Evolutionary conservation across 1,140 invertebrate species (phyloP).

Genomic region (Drosophila micromelanica): DNA sequence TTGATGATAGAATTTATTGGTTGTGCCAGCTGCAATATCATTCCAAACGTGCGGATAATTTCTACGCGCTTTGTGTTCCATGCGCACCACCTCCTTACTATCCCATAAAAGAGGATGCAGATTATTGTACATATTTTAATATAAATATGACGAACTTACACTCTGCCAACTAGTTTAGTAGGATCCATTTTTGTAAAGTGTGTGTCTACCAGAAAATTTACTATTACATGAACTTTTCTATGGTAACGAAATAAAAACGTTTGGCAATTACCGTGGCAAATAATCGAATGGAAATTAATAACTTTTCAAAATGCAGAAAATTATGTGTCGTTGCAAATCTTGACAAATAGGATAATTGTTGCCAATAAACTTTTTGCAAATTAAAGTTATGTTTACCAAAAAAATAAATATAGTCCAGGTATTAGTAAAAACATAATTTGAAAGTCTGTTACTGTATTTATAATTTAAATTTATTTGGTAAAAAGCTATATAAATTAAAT

Average conservation of each 20-base stretch:
- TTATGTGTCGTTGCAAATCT: too few species aligned
- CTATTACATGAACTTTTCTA: too few species aligned
- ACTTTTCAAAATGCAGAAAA: too few species aligned
- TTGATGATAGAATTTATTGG: conserved; percentile 74
- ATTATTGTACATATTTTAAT: neutral
- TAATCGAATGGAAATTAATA: neutral
- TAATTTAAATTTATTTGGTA: too few species aligned
- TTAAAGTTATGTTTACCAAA: too few species aligned
- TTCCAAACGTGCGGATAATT: conserved; percentile 70
- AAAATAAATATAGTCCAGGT: too few species aligned
- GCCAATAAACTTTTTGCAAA: neutral
- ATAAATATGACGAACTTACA: conserved; percentile 45
- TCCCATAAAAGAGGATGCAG: neutral
- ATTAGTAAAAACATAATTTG: too few species aligned
- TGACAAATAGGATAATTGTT: too few species aligned
- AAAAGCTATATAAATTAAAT: too few species aligned
- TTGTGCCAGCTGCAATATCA: conserved; percentile 46
- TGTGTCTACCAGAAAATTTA: too few species aligned
- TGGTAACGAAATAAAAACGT: conserved; percentile 9
- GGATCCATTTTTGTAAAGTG: conserved; percentile 61
- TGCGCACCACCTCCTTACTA: conserved; percentile 72
- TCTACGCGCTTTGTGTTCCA: conserved; percentile 67
- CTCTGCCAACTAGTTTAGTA: conserved; percentile 62
- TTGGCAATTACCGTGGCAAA: neutral
- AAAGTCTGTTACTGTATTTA: neutral